A percentile compares a stretch with the other conserved stretches of the same genome.
phyloP scores from a whole-genome alignment of 2,797 vertebrate species.

The Hemitrygon akajei region DNA sequence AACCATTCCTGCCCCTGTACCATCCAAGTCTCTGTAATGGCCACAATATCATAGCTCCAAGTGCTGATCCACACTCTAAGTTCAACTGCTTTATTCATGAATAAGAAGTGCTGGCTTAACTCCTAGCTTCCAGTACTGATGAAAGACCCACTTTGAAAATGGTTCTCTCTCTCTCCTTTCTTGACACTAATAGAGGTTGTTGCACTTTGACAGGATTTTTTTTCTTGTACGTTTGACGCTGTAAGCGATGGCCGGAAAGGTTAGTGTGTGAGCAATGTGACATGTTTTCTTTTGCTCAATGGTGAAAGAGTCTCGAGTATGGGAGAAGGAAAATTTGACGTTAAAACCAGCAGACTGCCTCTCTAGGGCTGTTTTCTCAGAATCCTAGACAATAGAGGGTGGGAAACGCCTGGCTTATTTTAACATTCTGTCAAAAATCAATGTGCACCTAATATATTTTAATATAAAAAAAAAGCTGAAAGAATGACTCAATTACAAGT shows the following conservation, averaged over 20 bases:
- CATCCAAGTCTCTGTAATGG: too few relatives aligned
- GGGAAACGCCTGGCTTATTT: not conserved
- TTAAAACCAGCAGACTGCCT: not conserved
- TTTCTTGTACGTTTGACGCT: not conserved
- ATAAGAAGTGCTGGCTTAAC: too few relatives aligned
- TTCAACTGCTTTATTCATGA: too few relatives aligned
- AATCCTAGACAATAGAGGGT: not conserved
- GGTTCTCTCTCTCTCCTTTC: not conserved
- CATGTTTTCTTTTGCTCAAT: not conserved
- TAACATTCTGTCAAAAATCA: not conserved
- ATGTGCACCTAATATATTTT: not conserved
- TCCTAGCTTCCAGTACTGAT: not conserved
- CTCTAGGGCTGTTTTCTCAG: not conserved
- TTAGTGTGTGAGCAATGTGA: not conserved
- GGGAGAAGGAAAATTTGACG: not conserved
- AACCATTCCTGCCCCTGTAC: too few relatives aligned
- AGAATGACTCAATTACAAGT: not conserved
- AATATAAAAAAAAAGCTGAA: not conserved
- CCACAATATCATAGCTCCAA: too few relatives aligned
- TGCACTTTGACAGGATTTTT: not conserved
- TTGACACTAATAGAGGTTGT: not conserved
- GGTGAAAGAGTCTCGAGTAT: too few relatives aligned
- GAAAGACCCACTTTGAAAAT: not conserved
- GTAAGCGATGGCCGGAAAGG: not conserved
- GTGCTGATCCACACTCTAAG: too few relatives aligned